Percentiles rank a stretch among this genome's conserved stretches.
Conservation (phyloP, 1,140 invertebrate genomes). For the Drepana arcuata region DNA sequence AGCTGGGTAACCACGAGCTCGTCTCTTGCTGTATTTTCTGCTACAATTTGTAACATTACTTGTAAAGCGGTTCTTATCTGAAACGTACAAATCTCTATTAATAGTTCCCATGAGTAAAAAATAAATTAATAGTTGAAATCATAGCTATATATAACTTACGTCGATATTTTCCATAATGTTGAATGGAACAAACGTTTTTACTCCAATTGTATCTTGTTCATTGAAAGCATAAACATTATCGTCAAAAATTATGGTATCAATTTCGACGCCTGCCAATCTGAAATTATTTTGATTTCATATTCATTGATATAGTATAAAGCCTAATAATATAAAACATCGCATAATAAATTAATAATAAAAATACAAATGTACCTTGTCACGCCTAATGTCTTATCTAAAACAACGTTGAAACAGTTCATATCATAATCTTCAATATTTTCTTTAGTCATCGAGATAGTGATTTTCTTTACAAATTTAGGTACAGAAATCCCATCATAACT, state of each 20-base stretch:
- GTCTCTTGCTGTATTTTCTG: constrained; percentile 16
- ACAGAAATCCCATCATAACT: constrained; percentile 12
- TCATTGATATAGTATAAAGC: too few relatives aligned
- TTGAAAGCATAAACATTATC: constrained; percentile 10
- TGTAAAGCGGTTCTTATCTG: constrained; percentile 14
- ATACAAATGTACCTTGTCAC: too few relatives aligned
- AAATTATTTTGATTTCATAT: too few relatives aligned
- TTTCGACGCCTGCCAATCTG: constrained; percentile 20
- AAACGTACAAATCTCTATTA: constrained; percentile 1
- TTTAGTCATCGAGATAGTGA: too few relatives aligned
- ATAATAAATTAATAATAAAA: too few relatives aligned
- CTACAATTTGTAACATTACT: constrained; percentile 18
- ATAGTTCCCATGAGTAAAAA: not conserved
- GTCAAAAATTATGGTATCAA: constrained; percentile 9
- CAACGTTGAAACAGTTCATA: too few relatives aligned
- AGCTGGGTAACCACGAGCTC: too few relatives aligned
- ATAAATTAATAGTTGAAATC: too few relatives aligned
- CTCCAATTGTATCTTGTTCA: constrained; percentile 9
- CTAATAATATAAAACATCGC: too few relatives aligned
- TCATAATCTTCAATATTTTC: too few relatives aligned
- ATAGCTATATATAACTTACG: constrained; percentile 8
- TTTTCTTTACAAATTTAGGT: constrained; percentile 11
- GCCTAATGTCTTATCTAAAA: too few relatives aligned
- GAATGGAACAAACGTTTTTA: constrained; percentile 11
- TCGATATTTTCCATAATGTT: constrained; percentile 12